A percentile compares a stretch with the other conserved stretches of the same genome.
phyloP scores from a whole-genome alignment of 2,113 vertebrate species.

The Harpagus bidentatus region DNA sequence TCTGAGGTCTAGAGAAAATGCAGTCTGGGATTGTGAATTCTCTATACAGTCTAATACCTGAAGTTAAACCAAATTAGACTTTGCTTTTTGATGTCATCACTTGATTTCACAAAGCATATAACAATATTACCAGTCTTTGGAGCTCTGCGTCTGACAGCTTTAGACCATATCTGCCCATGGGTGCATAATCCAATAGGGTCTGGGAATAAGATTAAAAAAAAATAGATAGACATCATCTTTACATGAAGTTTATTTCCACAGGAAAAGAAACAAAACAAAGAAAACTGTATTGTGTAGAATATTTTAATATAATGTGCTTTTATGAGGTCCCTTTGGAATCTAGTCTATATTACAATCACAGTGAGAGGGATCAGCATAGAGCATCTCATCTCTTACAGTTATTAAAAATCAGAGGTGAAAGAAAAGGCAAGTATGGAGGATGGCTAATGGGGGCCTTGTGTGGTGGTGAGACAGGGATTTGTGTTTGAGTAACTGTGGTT shows the following conservation, averaged over 20 bases:
- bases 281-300: not conserved
- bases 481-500: not conserved
- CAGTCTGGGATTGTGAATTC: not conserved
- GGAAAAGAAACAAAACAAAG: not conserved
- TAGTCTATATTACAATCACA: not conserved
- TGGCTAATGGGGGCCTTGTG: not conserved
- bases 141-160: not conserved
- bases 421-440: not conserved
- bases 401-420: constrained; percentile 3
- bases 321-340: not conserved
- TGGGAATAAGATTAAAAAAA: not conserved
- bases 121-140: not conserved
- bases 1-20: not conserved
- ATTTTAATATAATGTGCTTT: not conserved
- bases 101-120: not conserved
- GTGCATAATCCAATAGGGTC: not conserved
- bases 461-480: not conserved
- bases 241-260: not conserved
- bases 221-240: not conserved
- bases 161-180: not conserved
- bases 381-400: not conserved
- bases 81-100: not conserved
- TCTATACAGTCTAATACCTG: not conserved
- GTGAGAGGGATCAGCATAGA: not conserved
- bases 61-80: not conserved